Conservation (phyloP, 2,797 vertebrate genomes). For the Enteromius trimaculatus region DNA sequence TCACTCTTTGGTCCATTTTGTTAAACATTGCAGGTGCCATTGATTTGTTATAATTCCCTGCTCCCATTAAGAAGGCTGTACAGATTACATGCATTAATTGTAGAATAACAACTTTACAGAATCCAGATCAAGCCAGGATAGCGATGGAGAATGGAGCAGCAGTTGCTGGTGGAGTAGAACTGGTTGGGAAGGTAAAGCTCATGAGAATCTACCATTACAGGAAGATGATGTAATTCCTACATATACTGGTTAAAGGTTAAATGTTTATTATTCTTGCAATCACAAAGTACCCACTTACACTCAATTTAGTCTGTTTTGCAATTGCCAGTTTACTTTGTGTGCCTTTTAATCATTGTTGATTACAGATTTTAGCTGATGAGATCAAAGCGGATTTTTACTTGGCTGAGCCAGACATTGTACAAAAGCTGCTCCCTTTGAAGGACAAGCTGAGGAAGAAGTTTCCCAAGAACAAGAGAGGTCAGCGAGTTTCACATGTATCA, state of each 20-base stretch:
- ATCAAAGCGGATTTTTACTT: conserved; percentile 88
- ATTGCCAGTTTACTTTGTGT: background rate
- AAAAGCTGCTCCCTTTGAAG: conserved; percentile 83
- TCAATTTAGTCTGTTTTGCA: background rate
- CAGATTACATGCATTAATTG: background rate
- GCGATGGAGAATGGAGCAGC: conserved; percentile 53
- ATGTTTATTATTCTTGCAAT: background rate
- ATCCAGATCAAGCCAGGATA: conserved; percentile 55
- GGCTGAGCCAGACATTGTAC: conserved; percentile 85
- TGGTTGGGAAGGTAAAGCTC: conserved; percentile 58
- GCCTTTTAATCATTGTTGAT: background rate
- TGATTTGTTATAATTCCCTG: background rate
- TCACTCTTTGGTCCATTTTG: background rate
- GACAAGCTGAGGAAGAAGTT: conserved; percentile 87
- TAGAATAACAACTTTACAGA: conserved; percentile 31
- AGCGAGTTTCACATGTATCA: background rate
- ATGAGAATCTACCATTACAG: background rate
- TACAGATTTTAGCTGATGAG: conserved; percentile 88
- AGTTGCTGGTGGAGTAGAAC: conserved; percentile 52
- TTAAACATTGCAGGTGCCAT: background rate
- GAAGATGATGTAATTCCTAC: background rate
- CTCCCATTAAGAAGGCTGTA: background rate
- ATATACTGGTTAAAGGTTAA: background rate
- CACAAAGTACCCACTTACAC: background rate
- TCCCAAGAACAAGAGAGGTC: conserved; percentile 85